A percentile compares a stretch with the other conserved stretches of the same genome.
Conservation (phyloP, 1,140 invertebrate genomes). For the Ceratoteleas bidentatus region DNA sequence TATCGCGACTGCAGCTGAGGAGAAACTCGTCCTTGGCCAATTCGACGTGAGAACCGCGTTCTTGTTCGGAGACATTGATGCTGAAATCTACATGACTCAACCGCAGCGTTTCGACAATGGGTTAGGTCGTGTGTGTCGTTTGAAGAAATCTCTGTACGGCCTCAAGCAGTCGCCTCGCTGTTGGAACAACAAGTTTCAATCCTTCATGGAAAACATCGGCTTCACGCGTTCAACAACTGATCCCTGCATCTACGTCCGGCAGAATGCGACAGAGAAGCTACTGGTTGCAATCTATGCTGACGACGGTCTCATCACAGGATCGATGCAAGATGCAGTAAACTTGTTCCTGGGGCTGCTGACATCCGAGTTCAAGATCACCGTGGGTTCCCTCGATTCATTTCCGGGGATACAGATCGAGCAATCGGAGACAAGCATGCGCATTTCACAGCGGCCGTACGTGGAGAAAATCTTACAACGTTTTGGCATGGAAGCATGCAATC, state of each 20-base stretch:
- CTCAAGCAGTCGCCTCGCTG: constrained; percentile 16
- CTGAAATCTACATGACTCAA: constrained; percentile 35
- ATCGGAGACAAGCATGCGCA: constrained; percentile 4
- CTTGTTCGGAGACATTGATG: constrained; percentile 19
- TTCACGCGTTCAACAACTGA: constrained; percentile 28
- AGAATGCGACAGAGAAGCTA: constrained; percentile 14
- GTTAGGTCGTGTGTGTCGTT: constrained; percentile 12
- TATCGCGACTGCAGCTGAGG: constrained; percentile 62
- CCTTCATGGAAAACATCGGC: constrained; percentile 29
- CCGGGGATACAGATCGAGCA: constrained; percentile 34
- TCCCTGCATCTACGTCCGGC: constrained; percentile 19
- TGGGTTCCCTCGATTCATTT: constrained; percentile 27
- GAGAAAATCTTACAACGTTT: constrained; percentile 33
- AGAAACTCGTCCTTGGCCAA: constrained; percentile 24
- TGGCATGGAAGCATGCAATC: constrained; percentile 4
- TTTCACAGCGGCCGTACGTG: constrained; percentile 9
- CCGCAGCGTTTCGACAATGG: constrained; percentile 29
- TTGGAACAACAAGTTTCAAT: constrained; percentile 31
- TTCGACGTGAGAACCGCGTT: constrained; percentile 72
- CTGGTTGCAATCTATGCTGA: constrained; percentile 28
- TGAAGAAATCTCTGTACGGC: constrained; percentile 17
- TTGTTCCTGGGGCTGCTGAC: constrained; percentile 26
- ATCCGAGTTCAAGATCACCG: constrained; percentile 19
- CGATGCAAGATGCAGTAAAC: background rate
- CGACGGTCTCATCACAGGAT: constrained; percentile 28